A percentile compares a stretch with the other conserved stretches of the same genome.
Conservation (phyloP, 2,888 invertebrate species). For the Xestoiulus laeticollis region DNA sequence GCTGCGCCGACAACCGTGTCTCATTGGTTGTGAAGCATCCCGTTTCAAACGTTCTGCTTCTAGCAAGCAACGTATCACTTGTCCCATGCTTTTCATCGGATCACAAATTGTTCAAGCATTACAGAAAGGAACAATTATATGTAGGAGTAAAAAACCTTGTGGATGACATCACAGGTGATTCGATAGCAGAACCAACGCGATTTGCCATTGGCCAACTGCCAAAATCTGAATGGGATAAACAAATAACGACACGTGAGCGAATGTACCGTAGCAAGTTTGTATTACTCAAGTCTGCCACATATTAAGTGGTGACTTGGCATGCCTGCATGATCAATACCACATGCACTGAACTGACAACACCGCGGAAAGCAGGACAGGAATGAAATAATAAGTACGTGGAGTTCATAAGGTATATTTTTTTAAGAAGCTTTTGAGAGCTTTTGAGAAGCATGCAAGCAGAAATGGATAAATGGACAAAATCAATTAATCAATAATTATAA, state of each 20-base stretch:
- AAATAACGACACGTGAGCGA: neutral
- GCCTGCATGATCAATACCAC: neutral
- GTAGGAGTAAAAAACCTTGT: neutral
- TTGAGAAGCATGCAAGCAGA: too few relatives aligned
- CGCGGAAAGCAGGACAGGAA: neutral
- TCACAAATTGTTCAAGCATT: neutral
- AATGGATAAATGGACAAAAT: too few relatives aligned
- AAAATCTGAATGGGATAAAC: constrained; percentile 6
- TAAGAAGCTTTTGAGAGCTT: too few relatives aligned
- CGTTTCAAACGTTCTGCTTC: constrained; percentile 56
- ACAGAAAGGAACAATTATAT: neutral
- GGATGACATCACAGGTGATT: neutral
- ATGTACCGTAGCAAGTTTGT: neutral
- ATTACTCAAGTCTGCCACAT: neutral
- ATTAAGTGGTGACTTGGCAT: constrained; percentile 3
- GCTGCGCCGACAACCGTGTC: neutral
- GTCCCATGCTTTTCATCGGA: constrained; percentile 55
- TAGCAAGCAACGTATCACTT: constrained; percentile 57
- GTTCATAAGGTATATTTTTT: too few relatives aligned
- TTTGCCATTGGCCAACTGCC: neutral
- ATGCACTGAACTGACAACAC: neutral
- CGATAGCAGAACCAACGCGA: neutral
- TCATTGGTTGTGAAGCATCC: neutral
- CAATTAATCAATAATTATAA: too few relatives aligned
- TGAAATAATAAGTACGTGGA: neutral